These are phyloP conservation scores for Alligator sinensis DNA, from an alignment of 2,113 vertebrate genomes.

Conservation along the genomic window DNA sequence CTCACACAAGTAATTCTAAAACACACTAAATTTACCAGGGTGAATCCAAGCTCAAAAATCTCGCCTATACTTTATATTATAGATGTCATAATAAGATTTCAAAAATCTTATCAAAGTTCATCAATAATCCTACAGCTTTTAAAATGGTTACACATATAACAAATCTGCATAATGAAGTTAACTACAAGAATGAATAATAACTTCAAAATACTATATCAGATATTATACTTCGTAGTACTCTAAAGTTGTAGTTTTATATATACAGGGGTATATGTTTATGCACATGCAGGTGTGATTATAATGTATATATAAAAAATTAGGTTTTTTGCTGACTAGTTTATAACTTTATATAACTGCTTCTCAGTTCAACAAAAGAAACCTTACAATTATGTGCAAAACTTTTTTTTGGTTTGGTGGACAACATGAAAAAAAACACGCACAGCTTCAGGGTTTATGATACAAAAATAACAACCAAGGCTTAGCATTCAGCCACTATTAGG, in stretches of 20 bases:
- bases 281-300: too few species aligned
- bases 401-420: neutral
- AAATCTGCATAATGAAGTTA: too few species aligned
- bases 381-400: neutral
- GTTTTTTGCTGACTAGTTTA: neutral
- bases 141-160: neutral
- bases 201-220: too few species aligned
- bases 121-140: neutral
- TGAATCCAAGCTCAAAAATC: too few species aligned
- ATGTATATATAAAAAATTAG: too few species aligned
- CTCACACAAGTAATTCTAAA: neutral
- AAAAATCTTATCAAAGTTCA: neutral
- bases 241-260: too few species aligned
- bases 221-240: too few species aligned
- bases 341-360: neutral
- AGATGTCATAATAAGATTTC: too few species aligned
- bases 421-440: neutral
- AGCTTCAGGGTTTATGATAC: neutral
- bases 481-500: neutral
- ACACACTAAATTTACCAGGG: neutral
- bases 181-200: too few species aligned
- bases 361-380: neutral
- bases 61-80: too few species aligned
- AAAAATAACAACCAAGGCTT: neutral
- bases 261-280: too few species aligned